A percentile compares a stretch with the other conserved stretches of the same genome.
Conservation (phyloP, 2,888 invertebrate species). For the Pterostichus niger region DNA sequence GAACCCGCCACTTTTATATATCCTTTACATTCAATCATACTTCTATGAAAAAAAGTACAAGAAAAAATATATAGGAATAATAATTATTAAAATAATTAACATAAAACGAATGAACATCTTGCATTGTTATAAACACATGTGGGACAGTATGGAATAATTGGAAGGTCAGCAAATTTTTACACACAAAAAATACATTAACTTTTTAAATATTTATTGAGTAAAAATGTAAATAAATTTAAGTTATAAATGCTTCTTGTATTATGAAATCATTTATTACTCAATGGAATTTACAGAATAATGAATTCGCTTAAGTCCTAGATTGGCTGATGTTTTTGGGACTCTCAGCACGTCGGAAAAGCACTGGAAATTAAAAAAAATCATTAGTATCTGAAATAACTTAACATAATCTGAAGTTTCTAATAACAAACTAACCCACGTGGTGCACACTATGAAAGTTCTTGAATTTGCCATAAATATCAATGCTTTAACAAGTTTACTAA, state of each 20-base stretch:
- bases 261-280: constrained; percentile 64
- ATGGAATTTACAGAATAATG: constrained; percentile 62
- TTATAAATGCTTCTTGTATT: constrained; percentile 57
- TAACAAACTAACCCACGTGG: not conserved
- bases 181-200: not conserved
- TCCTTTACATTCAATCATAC: constrained; percentile 53
- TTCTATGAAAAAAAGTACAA: constrained; percentile 50
- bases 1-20: constrained; percentile 56
- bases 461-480: too few species aligned
- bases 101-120: too few species aligned
- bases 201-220: constrained; percentile 57
- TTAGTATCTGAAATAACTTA: not conserved
- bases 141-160: not conserved
- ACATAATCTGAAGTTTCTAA: not conserved
- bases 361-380: constrained; percentile 24
- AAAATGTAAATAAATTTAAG: constrained; percentile 62
- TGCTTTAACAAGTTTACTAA: too few species aligned
- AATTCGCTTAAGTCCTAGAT: constrained; percentile 51
- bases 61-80: constrained; percentile 42
- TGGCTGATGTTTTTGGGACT: constrained; percentile 48
- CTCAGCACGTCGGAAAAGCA: constrained; percentile 56
- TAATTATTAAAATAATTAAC: too few species aligned
- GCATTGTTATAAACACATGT: too few species aligned
- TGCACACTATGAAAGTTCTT: not conserved
- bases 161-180: not conserved